Conservation (phyloP, 2,797 vertebrate genomes). For the Sebastes hubbsi region DNA sequence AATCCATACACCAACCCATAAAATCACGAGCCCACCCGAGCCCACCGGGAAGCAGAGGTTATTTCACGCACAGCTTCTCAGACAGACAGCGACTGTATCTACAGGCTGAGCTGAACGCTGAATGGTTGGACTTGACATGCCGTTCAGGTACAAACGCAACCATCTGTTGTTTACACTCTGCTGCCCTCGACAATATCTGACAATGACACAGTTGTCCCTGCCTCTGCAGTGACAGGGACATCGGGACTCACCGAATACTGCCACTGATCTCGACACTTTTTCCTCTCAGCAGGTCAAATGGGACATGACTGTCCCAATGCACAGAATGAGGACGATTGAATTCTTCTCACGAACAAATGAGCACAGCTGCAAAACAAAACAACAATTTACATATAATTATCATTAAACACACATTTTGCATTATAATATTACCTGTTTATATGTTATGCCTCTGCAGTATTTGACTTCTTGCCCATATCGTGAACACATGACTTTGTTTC, state of each 20-base stretch:
- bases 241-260: not conserved
- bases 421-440: not conserved
- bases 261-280: conserved; percentile 16
- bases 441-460: not conserved
- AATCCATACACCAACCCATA: conserved; percentile 6
- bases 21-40: not conserved
- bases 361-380: not conserved
- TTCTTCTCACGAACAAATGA: not conserved
- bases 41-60: not conserved
- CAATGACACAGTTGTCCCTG: conserved; percentile 57
- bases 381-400: not conserved
- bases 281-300: conserved; percentile 18
- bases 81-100: not conserved
- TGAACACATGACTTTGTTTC: too few relatives aligned
- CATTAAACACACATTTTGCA: not conserved
- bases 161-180: conserved; percentile 73
- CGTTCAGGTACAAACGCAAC: conserved; percentile 53
- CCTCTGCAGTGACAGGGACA: conserved; percentile 23
- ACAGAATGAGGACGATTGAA: not conserved
- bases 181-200: conserved; percentile 64
- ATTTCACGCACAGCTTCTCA: conserved; percentile 5
- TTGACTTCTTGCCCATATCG: not conserved
- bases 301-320: not conserved
- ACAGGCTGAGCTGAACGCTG: conserved; percentile 2
- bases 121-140: conserved; percentile 30